Evolutionary conservation across 2,888 invertebrate genomes (phyloP).

Genomic region (Lepidocyrtoides sp.): DNA sequence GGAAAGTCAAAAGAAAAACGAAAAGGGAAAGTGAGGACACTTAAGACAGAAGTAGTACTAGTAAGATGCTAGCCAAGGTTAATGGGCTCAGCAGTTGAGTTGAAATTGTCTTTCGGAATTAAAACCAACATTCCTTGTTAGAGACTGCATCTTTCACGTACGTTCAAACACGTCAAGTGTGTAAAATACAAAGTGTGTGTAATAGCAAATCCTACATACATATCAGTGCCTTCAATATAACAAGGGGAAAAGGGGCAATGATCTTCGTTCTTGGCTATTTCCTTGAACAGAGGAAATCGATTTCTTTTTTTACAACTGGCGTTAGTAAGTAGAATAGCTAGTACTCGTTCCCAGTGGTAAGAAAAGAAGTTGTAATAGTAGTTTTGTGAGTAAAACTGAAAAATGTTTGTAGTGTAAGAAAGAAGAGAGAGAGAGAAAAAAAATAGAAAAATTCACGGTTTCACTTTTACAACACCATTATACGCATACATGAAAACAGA

Average conservation of each 20-base stretch:
- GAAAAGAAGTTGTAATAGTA: background rate
- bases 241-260: constrained; percentile 70
- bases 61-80: constrained; percentile 67
- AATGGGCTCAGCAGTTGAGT: constrained; percentile 66
- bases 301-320: constrained; percentile 69
- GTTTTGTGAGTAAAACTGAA: background rate
- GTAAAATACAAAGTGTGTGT: background rate
- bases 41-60: constrained; percentile 2
- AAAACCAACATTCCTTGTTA: constrained; percentile 57
- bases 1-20: constrained; percentile 28
- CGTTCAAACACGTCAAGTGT: background rate
- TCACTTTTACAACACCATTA: constrained; percentile 70
- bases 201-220: background rate
- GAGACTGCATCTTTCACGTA: constrained; percentile 15
- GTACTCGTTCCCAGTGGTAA: background rate
- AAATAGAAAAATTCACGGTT: constrained; percentile 59
- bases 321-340: constrained; percentile 27
- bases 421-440: background rate
- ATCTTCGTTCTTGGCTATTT: constrained; percentile 66
- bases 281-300: constrained; percentile 71
- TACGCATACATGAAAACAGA: constrained; percentile 57
- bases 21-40: constrained; percentile 33
- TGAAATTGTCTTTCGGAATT: constrained; percentile 61
- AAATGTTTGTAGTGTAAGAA: constrained; percentile 27
- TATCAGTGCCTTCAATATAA: background rate